phyloP scores from a whole-genome alignment of 2,888 invertebrate species.

The Slavum lentiscoides region DNA sequence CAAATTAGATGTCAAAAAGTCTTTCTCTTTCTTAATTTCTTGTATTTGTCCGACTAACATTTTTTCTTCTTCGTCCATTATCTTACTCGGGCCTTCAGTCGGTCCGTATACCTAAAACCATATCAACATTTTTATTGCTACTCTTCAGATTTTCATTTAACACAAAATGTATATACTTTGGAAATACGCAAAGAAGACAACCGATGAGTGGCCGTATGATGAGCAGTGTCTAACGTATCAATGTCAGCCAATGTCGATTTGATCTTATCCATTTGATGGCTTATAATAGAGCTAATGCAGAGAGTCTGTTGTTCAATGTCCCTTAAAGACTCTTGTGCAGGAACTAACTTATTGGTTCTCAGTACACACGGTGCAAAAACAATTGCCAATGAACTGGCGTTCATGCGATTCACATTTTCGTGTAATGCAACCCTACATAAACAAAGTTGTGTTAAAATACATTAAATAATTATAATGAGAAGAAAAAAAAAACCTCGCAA shows the following conservation, averaged over 20 bases:
- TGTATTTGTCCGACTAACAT: conserved; percentile 76
- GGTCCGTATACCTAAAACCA: conserved; percentile 63
- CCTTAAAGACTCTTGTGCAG: conserved; percentile 87
- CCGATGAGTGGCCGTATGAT: conserved; percentile 80
- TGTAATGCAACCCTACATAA: conserved; percentile 74
- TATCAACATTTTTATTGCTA: conserved; percentile 11
- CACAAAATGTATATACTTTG: conserved; percentile 62
- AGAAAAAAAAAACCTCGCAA: conserved; percentile 66
- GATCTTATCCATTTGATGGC: conserved; percentile 83
- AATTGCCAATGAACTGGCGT: conserved; percentile 85
- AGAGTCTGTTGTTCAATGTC: conserved; percentile 87
- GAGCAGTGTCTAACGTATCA: conserved; percentile 83
- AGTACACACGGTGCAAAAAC: conserved; percentile 94
- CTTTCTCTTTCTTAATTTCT: conserved; percentile 81
- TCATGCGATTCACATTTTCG: conserved; percentile 89
- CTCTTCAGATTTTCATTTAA: neutral
- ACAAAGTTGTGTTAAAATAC: conserved; percentile 31
- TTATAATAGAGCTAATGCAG: conserved; percentile 87
- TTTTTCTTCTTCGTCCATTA: conserved; percentile 73
- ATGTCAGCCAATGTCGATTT: conserved; percentile 85
- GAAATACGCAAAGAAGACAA: conserved; percentile 76
- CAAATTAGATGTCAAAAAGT: conserved; percentile 75
- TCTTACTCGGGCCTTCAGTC: conserved; percentile 63
- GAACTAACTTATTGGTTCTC: conserved; percentile 81
- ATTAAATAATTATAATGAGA: neutral